These are phyloP conservation scores for Clarias pachynema DNA, from an alignment of 2,797 vertebrate species.

Conservation along the genomic window DNA sequence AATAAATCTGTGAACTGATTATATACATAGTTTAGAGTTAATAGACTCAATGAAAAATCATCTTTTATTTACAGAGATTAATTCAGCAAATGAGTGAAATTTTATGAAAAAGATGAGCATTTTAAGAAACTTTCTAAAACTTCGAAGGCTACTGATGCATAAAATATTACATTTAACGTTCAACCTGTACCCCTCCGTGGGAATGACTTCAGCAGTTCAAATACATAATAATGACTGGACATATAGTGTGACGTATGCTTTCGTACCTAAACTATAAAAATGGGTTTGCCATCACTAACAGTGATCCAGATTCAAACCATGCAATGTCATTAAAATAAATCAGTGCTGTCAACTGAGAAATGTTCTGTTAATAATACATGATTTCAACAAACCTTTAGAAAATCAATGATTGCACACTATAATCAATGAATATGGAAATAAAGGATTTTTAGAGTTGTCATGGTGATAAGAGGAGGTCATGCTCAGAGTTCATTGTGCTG, in stretches of 20 bases:
- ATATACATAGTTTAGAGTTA: neutral
- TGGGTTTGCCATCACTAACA: neutral
- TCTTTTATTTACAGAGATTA: constrained; percentile 35
- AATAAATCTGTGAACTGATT: neutral
- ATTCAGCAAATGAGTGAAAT: constrained; percentile 11
- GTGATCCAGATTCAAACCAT: constrained; percentile 3
- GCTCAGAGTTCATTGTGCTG: constrained; percentile 91
- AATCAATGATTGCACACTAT: constrained; percentile 15
- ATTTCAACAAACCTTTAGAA: neutral
- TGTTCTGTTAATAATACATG: neutral
- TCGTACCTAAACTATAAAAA: constrained; percentile 1
- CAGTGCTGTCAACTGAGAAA: constrained; percentile 5
- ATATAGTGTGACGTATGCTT: neutral
- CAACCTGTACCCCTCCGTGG: neutral
- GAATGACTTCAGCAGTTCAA: constrained; percentile 15
- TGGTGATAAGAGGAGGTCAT: constrained; percentile 16
- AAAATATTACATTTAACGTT: neutral
- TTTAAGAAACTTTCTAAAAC: neutral
- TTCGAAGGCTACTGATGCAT: neutral
- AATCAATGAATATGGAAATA: constrained; percentile 14
- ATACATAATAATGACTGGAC: neutral
- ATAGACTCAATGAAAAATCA: neutral
- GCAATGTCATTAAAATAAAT: neutral
- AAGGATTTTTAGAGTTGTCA: constrained; percentile 17
- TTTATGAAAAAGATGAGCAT: neutral